Evolutionary conservation across 2,797 vertebrate species (phyloP).

Genomic region (Hypotaenidia okinawae): DNA sequence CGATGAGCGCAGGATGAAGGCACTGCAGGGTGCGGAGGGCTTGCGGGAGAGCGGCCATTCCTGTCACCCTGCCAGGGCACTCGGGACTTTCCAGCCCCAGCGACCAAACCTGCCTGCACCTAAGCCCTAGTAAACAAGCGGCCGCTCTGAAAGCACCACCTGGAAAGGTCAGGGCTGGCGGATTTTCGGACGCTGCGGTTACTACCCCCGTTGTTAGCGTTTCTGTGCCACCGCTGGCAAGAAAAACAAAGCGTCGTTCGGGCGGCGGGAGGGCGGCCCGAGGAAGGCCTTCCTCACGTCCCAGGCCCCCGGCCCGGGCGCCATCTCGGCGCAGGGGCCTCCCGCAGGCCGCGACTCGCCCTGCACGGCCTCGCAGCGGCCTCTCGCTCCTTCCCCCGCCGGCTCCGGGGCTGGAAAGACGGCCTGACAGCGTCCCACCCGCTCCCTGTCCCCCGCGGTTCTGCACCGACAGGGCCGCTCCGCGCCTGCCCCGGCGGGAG

Average conservation of each 20-base stretch:
- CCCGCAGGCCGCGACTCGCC: neutral
- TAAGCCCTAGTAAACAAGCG: neutral
- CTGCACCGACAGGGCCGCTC: neutral
- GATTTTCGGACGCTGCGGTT: neutral
- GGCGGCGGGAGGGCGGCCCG: neutral
- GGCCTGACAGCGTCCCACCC: accelerated
- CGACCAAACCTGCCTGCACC: neutral
- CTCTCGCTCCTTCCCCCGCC: neutral
- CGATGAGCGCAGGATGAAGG: accelerated
- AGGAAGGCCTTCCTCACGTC: neutral
- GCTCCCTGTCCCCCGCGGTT: neutral
- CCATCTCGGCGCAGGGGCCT: neutral
- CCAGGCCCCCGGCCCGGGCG: neutral
- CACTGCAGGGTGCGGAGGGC: neutral
- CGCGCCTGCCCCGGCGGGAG: neutral
- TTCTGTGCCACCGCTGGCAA: neutral
- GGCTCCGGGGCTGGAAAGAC: neutral
- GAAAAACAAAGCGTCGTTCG: neutral
- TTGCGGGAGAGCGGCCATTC: accelerated
- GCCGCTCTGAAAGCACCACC: neutral
- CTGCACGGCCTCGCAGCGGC: too few species aligned
- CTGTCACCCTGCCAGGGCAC: accelerated
- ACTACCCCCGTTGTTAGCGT: neutral
- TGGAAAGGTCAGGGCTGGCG: neutral
- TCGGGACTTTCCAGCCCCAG: accelerated